Base-by-base conservation (phyloP, 1,140 invertebrate genomes). In the Polyergus mexicanus region DNA sequence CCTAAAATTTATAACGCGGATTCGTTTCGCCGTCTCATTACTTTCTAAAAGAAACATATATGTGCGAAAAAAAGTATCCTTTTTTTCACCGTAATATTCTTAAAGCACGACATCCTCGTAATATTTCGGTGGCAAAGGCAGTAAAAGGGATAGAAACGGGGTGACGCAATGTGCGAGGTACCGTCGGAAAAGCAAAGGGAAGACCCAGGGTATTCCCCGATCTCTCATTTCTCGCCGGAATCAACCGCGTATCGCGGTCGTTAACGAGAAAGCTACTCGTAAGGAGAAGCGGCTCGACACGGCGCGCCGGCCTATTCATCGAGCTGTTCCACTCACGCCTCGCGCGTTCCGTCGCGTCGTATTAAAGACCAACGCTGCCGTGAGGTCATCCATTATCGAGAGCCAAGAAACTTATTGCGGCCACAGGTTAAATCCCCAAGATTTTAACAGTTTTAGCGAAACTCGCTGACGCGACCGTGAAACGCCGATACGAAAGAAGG, bases 211-310 rank as follows among this genome's bases (percentile, higher is more conserved):
- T 80, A 65, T 76, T 28, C 41, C 60, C 28, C 81, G 38, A 62
- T 32, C 35, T 66, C 19, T 80, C 83, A 35, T 32, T 89, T 66
- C 47, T 51, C 74, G 75, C 63, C 51, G 47, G 85, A 85, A 77
- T 81, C 85, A 80, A 87, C 62, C 54, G 19, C 28, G 58, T 63
- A 66, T 47, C 66, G 68, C 51, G 58, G 28, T 85, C 63, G 76
- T 85, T 90, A 90, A 90, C 85, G 85, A 90, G 88, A 87, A 87
- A 69, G n/a, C 41, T n/a, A 25, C 35, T 56, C 35, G 32, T 38
- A 25, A 85, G 63, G n/a, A 60, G 8, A 56, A 89, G 6, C 62
- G 68, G 32, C 44, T 38, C 25, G 25, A 38, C 41, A 38, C 41
- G 38, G 5, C 38, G 28, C 25, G 72, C 0, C 44, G 44, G 62